Percentiles rank a stretch among this genome's conserved stretches.
phyloP scores from a whole-genome alignment of 2,113 vertebrate genomes.

The Brachyhypopomus gauderio region DNA sequence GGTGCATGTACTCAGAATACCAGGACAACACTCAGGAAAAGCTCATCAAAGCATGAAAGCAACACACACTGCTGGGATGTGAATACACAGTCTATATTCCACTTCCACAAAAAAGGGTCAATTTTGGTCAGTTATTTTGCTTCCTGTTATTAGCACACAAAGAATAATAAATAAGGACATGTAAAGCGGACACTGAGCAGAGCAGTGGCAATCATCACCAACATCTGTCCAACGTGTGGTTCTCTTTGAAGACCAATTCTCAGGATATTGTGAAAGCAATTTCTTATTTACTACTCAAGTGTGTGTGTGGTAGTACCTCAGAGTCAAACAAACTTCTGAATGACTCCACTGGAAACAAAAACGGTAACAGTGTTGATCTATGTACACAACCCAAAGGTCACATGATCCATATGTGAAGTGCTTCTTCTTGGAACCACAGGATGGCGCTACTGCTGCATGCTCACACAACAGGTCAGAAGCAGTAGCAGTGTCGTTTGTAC shows the following conservation, averaged over 20 bases:
- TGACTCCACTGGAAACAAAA: not conserved
- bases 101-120: not conserved
- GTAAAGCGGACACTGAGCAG: too few relatives aligned
- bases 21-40: too few relatives aligned
- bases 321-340: not conserved
- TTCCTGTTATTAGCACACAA: not conserved
- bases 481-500: too few relatives aligned
- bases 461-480: not conserved
- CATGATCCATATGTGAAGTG: not conserved
- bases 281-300: too few relatives aligned
- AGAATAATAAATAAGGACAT: too few relatives aligned
- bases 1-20: constrained; percentile 1
- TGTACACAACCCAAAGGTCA: not conserved
- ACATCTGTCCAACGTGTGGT: too few relatives aligned
- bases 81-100: not conserved
- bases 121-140: not conserved
- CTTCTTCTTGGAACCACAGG: constrained; percentile 1
- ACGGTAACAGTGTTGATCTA: not conserved
- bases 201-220: too few relatives aligned
- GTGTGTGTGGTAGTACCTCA: too few relatives aligned
- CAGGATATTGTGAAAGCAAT: too few relatives aligned
- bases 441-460: constrained; percentile 8
- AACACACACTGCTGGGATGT: too few relatives aligned
- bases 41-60: too few relatives aligned
- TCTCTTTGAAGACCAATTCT: too few relatives aligned